Base-by-base conservation (phyloP, 2,113 vertebrate species). In the Chroicocephalus ridibundus region DNA sequence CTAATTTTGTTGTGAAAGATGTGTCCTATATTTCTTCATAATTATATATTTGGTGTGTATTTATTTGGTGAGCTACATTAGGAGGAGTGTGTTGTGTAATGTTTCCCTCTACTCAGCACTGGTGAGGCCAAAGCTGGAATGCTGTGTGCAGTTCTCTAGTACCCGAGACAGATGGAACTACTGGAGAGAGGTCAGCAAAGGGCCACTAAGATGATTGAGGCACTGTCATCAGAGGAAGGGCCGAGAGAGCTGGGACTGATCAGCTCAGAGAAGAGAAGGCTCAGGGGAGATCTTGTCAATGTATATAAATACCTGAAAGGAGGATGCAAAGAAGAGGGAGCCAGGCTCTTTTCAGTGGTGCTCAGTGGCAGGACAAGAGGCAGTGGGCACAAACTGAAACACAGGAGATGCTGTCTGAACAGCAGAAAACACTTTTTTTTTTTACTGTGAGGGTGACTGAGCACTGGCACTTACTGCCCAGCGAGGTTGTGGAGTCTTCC, bases 71-170 rank as follows among this genome's bases (percentile, higher is more conserved):
- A 22, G 47, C 42, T 82, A 11, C 9, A 1, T 40, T n/a, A 66
- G 15, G 31, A 46, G 21, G 32, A 27, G 7, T 0, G 1, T 40
- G 31, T 21, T 34, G 31, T 40, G 31, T 31, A 21, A 22, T 78
- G 18, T 19, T 82, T 78, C 16, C 17, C 21, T 61, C 6, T n/a
- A 2, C 19, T 72, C 3, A 0, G 22, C 40, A 25, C 11, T 0
- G 1, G 7, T 46, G n/a, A 65, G 62, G 52, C 20, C 9, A 4
- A 13, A 14, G 6, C 42, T 82, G 55, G 31, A 58, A n/a, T 25
- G 10, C 36, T 91, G 9, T 11, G 26, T 52, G 31, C 20, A 31
- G 8, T 11, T 71, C 42, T 75, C 5, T 16, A 55, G 42, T 54
- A 17, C 0, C 11, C n/a, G 26, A 69, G 31, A 65, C 32, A 58